A percentile compares a stretch with the other conserved stretches of the same genome.
Evolutionary conservation across 2,888 invertebrate genomes (phyloP).

Genomic region (Idaea dimidiata): DNA sequence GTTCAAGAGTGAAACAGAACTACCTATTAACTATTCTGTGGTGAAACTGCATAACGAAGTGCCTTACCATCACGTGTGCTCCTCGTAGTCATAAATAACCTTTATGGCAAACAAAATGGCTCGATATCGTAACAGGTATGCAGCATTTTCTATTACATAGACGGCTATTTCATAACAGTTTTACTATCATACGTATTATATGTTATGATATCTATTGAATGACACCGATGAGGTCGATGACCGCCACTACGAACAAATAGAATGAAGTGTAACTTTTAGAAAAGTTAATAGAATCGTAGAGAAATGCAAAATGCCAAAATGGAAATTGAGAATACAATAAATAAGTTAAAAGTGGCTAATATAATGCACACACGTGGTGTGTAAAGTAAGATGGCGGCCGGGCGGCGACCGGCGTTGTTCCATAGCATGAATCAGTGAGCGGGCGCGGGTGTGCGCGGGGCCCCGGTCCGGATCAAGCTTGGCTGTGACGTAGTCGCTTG

Average conservation of each 20-base stretch:
- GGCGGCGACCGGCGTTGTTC: slow-evolving; percentile 5
- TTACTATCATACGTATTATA: background rate
- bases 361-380: slow-evolving; percentile 67
- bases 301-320: background rate
- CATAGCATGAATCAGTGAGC: slow-evolving; percentile 1
- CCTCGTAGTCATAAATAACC: background rate
- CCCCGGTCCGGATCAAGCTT: background rate
- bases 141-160: slow-evolving; percentile 4
- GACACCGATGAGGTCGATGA: background rate
- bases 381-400: slow-evolving; percentile 73
- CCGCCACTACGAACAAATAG: background rate
- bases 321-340: background rate
- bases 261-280: background rate
- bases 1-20: slow-evolving; percentile 8
- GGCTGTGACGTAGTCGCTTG: background rate
- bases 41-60: slow-evolving; percentile 7
- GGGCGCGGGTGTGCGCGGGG: background rate
- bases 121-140: slow-evolving; percentile 58
- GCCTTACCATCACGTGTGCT: slow-evolving; percentile 15
- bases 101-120: slow-evolving; percentile 58
- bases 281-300: background rate
- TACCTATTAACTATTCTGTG: too few relatives aligned
- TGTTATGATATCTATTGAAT: background rate
- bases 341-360: slow-evolving; percentile 24
- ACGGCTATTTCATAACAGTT: background rate